Percentiles rank a stretch among this genome's conserved stretches.
Conservation (phyloP, 2,113 vertebrate genomes). For the Elanus axillaris region DNA sequence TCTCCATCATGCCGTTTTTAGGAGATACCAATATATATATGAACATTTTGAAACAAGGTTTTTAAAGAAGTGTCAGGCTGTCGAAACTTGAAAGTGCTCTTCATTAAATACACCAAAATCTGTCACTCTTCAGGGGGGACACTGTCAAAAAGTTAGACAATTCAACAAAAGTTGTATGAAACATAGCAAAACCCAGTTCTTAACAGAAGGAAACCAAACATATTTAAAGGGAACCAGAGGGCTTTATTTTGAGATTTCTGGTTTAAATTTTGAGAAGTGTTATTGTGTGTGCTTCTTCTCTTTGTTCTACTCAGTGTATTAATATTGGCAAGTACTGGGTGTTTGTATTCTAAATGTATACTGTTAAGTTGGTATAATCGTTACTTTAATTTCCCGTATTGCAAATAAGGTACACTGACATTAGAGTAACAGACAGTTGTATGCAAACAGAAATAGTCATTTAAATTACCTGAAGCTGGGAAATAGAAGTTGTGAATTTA, state of each 20-base stretch:
- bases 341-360: not conserved
- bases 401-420: not conserved
- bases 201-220: not conserved
- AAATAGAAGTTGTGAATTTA: not conserved
- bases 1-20: not conserved
- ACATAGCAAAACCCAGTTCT: not conserved
- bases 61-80: not conserved
- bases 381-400: not conserved
- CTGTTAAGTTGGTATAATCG: not conserved
- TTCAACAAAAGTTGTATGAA: not conserved
- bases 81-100: constrained; percentile 41
- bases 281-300: not conserved
- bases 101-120: constrained; percentile 38
- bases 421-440: not conserved
- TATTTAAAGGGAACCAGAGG: not conserved
- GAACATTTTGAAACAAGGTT: constrained; percentile 35
- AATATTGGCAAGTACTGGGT: not conserved
- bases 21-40: not conserved
- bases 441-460: not conserved
- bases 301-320: not conserved
- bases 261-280: not conserved
- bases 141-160: constrained; percentile 10
- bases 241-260: not conserved
- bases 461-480: not conserved
- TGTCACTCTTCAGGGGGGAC: not conserved